Evolutionary conservation across 2,113 vertebrate genomes (phyloP).

Genomic region (Tauraco erythrolophus): DNA sequence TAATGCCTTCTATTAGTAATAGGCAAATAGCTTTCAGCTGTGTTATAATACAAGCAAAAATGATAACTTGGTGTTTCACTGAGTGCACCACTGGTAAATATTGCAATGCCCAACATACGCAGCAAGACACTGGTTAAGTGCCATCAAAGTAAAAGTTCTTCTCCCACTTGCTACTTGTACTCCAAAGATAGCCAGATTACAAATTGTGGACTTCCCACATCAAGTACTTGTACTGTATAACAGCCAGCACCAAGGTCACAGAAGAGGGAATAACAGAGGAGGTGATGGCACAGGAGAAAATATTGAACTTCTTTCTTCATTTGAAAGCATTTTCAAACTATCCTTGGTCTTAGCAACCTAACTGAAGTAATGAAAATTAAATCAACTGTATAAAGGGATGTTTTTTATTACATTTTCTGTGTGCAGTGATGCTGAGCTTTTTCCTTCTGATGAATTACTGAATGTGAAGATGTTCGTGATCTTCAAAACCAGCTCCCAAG

Average conservation of each 20-base stretch:
- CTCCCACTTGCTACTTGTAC: slow-evolving; percentile 56
- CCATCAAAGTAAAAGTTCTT: slow-evolving; percentile 68
- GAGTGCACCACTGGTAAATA: background rate
- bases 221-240: slow-evolving; percentile 21
- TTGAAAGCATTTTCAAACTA: slow-evolving; percentile 5
- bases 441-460: background rate
- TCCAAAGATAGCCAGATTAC: slow-evolving; percentile 67
- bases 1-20: background rate
- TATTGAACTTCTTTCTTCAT: slow-evolving; percentile 46
- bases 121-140: slow-evolving; percentile 53
- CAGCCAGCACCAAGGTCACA: slow-evolving; percentile 44
- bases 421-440: background rate
- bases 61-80: slow-evolving; percentile 2
- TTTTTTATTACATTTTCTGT: slow-evolving; percentile 41
- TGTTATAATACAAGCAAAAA: slow-evolving; percentile 23
- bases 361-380: slow-evolving; percentile 56
- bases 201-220: background rate
- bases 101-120: slow-evolving; percentile 62
- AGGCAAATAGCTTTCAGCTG: slow-evolving; percentile 57
- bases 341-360: slow-evolving; percentile 35
- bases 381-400: slow-evolving; percentile 33
- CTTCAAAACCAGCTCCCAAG: background rate
- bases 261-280: slow-evolving; percentile 60
- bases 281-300: slow-evolving; percentile 66
- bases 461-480: slow-evolving; percentile 33